Conservation (phyloP, 2,888 invertebrate species). For the Limenitis camilla region DNA sequence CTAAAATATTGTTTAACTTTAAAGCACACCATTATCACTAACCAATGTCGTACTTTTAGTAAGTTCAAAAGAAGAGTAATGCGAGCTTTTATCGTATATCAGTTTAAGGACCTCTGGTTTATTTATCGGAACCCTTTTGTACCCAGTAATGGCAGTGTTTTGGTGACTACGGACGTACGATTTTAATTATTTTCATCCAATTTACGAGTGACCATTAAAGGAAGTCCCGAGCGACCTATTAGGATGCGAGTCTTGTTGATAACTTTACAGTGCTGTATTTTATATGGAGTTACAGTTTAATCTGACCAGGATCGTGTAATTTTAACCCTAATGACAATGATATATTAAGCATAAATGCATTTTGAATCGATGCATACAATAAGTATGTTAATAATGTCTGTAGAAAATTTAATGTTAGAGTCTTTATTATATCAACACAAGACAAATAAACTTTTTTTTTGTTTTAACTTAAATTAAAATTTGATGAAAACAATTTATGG, state of each 20-base stretch:
- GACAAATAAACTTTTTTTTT: too few relatives aligned
- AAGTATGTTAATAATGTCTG: too few relatives aligned
- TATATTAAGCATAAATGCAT: slow-evolving; percentile 32
- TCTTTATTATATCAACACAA: too few relatives aligned
- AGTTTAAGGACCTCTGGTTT: slow-evolving; percentile 39
- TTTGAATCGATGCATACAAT: too few relatives aligned
- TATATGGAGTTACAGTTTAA: slow-evolving; percentile 62
- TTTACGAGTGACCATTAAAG: slow-evolving; percentile 73
- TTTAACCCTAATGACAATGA: slow-evolving; percentile 40
- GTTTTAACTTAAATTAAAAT: too few relatives aligned
- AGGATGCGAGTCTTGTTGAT: slow-evolving; percentile 67
- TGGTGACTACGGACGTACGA: slow-evolving; percentile 61
- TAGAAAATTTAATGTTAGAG: too few relatives aligned
- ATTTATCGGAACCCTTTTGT: slow-evolving; percentile 70
- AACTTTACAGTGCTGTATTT: slow-evolving; percentile 65
- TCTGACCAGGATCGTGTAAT: slow-evolving; percentile 38
- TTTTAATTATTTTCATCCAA: slow-evolving; percentile 75
- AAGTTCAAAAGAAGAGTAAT: slow-evolving; percentile 5
- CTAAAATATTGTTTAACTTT: too few relatives aligned
- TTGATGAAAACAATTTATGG: too few relatives aligned
- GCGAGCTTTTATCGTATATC: slow-evolving; percentile 3
- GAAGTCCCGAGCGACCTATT: slow-evolving; percentile 65
- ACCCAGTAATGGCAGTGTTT: slow-evolving; percentile 65
- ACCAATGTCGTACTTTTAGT: neutral
- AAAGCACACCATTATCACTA: too few relatives aligned